Percentiles rank a stretch among this genome's conserved stretches.
These are phyloP conservation scores for Metopolophium dirhodum DNA, from an alignment of 1,140 invertebrate species.

Conservation along the genomic window DNA sequence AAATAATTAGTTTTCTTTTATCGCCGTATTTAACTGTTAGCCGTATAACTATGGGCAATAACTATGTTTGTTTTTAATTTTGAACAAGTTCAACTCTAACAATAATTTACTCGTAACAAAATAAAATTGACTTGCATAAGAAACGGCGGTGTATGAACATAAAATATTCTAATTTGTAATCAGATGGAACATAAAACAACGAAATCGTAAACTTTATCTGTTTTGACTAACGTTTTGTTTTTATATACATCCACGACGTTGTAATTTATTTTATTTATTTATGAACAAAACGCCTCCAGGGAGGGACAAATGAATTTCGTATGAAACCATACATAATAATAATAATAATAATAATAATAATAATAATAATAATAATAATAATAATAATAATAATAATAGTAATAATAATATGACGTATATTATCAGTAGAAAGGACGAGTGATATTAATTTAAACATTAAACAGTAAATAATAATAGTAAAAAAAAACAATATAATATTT, in stretches of 20 bases:
- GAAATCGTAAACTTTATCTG: background rate
- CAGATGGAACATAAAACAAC: background rate
- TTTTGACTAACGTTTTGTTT: background rate
- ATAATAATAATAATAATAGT: background rate
- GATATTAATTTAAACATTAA: background rate
- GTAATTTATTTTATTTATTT: slow-evolving; percentile 3
- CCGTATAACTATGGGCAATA: background rate
- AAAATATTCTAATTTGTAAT: slow-evolving; percentile 39
- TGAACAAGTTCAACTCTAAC: background rate
- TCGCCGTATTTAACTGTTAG: background rate
- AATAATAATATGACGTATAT: background rate
- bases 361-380: background rate
- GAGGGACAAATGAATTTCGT: background rate
- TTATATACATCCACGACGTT: background rate
- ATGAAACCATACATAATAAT: background rate
- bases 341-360: background rate
- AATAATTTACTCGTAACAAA: background rate
- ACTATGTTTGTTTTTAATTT: background rate
- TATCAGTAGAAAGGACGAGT: background rate
- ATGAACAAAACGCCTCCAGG: background rate
- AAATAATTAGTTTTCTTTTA: background rate
- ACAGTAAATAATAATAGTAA: background rate
- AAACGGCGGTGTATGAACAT: background rate
- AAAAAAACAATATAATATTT: background rate
- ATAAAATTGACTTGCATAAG: background rate